Evolutionary conservation across 1,140 invertebrate genomes (phyloP).

Genomic region (Aphidius ervi): DNA sequence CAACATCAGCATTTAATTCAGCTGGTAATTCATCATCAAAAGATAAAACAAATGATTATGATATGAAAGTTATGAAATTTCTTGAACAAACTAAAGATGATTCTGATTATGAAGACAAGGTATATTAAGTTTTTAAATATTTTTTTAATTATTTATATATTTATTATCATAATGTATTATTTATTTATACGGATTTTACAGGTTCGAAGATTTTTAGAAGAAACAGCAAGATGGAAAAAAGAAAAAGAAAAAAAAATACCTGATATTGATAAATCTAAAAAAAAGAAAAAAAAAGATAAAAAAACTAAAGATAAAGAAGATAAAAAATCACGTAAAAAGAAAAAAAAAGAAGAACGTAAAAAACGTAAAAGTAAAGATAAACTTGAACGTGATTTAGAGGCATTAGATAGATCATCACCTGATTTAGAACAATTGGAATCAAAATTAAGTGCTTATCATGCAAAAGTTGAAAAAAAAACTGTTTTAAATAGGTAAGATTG

Average conservation of each 20-base stretch:
- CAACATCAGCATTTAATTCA: conserved; percentile 57
- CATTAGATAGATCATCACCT: conserved; percentile 55
- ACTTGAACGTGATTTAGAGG: conserved; percentile 61
- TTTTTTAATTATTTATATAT: conserved; percentile 1
- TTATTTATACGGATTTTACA: conserved; percentile 21
- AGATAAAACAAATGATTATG: conserved; percentile 61
- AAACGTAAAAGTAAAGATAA: conserved; percentile 61
- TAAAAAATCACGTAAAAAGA: conserved; percentile 61
- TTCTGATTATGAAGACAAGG: conserved; percentile 77
- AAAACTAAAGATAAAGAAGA: conserved; percentile 57
- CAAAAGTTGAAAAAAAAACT: conserved; percentile 70
- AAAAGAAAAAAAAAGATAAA: conserved; percentile 68
- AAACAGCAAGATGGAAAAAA: conserved; percentile 72
- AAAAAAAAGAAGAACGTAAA: conserved; percentile 64
- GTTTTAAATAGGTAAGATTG: conserved; percentile 46
- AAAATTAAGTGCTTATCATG: conserved; percentile 73
- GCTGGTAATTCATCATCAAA: conserved; percentile 50
- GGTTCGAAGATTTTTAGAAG: conserved; percentile 76
- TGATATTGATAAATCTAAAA: conserved; percentile 65
- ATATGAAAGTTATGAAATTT: conserved; percentile 70
- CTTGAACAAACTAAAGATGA: conserved; percentile 75
- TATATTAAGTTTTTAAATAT: conserved; percentile 25
- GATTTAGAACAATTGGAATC: conserved; percentile 73
- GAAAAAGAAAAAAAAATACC: conserved; percentile 66
- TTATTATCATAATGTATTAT: background rate